Base-by-base conservation (phyloP, 2,797 vertebrate species). In the Eurystomus glaucurus region DNA sequence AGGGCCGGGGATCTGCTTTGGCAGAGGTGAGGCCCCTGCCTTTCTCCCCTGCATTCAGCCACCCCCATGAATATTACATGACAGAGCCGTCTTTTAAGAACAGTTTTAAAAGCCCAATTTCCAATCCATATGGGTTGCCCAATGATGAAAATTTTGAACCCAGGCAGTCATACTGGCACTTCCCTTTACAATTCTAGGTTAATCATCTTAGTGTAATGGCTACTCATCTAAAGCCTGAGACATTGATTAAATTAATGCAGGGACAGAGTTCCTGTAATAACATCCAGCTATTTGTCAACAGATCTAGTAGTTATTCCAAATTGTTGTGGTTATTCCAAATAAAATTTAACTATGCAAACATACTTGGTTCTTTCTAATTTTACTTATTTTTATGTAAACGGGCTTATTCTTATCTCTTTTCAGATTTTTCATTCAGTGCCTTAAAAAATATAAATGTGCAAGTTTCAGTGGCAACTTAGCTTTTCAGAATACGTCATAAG, bases 1-100 rank as follows among this genome's bases (percentile, higher is more conserved):
- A 52, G 7, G 7, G 11, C 5, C 0, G 0, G 3, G 19, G 55
- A 35, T 54, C n/a, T 25, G 61, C 23, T 64, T 37, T 19, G 2
- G 0, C 2, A 26, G 26, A 15, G 18, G 3, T 43, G 22, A 81
- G 9, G 7, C 4, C 13, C 31, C 14, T 58, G 51, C 10, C 8
- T 55, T 90, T 60, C 65, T 58, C 45, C n/a, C 20, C 29, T 2
- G 0, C 0, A 0, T 60, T 62, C 88, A 81, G 25, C 52, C 68
- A 45, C 11, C 17, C 23, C 35, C 16, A 48, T 6, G 52, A 91
- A 41, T 10, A 25, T 4, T 1, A 37, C 18, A 20, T 0, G 0
- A 78, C 1, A 64, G 16, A 64, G 23, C 12, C 68, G 14, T 23
- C 45, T 78, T 75, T 64, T 17, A 60, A 89, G 45, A 75, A 79